A percentile compares a stretch with the other conserved stretches of the same genome.
Conservation (phyloP, 2,797 vertebrate genomes). For the Rhinella marina region DNA sequence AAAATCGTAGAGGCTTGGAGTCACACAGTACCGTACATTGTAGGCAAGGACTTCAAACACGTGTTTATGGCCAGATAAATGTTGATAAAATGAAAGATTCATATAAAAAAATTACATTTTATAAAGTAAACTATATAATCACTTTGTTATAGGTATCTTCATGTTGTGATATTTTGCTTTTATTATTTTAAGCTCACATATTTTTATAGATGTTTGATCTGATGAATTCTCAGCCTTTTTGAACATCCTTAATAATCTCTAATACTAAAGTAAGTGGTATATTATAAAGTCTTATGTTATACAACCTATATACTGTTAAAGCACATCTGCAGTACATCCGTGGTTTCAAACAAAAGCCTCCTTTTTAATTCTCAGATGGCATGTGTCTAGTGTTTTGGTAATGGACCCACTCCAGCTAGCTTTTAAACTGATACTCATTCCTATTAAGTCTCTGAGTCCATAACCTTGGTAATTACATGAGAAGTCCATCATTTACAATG, state of each 20-base stretch:
- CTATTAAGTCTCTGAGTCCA: constrained; percentile 69
- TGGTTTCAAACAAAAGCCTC: neutral
- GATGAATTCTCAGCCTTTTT: neutral
- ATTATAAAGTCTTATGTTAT: neutral
- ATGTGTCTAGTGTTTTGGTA: constrained; percentile 65
- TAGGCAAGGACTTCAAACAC: neutral
- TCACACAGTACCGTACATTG: neutral
- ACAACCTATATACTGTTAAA: neutral
- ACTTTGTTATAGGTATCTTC: neutral
- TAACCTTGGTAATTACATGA: constrained; percentile 72
- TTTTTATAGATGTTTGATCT: neutral
- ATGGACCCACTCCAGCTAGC: constrained; percentile 64
- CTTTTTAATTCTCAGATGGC: constrained; percentile 47
- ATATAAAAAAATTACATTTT: neutral
- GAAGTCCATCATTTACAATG: constrained; percentile 69
- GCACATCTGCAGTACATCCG: neutral
- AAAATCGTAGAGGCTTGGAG: neutral
- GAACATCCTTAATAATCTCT: neutral
- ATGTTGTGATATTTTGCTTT: neutral
- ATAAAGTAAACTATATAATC: neutral
- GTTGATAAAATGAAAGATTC: neutral
- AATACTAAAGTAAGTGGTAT: neutral
- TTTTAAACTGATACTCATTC: constrained; percentile 68
- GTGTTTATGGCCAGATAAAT: neutral
- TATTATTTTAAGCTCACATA: neutral